Base-by-base conservation (phyloP, 2,797 vertebrate species). In the Capromys pilorides region DNA sequence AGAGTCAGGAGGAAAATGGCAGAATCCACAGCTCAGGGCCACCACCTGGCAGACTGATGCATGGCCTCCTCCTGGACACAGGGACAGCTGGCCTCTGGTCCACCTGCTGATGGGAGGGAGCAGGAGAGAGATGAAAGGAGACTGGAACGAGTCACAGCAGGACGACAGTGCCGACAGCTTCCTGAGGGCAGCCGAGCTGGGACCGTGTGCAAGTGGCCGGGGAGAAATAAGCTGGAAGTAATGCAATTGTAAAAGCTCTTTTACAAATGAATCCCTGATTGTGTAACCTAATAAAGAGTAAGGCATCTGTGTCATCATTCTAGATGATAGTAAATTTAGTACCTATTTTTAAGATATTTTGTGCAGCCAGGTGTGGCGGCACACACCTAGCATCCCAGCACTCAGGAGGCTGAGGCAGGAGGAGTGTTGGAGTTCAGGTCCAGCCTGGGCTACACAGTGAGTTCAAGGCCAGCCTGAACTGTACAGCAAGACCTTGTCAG, bases 211-310 rank as follows among this genome's bases (percentile, higher is more conserved):
- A 28, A 80, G 36, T 49, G 85, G 66, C 49, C 18, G 1, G n/a
- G 45, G 31, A 75, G 16, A 81, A 96, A 79, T 67, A 82, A 84
- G 51, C 49, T 94, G 19, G 77, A 94, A 90, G 31, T 33, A 73
- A 82, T 54, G 71, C 36, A 71, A 26, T 19, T 49, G 75, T 49
- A 81, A 49, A 81, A 78, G 33, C 36, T 93, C 26, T 90, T 81
- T 77, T 71, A n/a, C 92, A 91, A 96, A 93, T 94, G 93, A 91
- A 94, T 39, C 19, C 2, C 82, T 88, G 93, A 73, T 49, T 71
- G 22, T 39, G 11, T 67, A 33, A 86, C 71, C 86, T 66, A 91
- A 92, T 59, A 41, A 41, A 88, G 67, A 49, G 3, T 39, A 9
- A 91, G 10, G 90, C 79, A 51, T 87, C 49, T 92, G 28, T 92